A percentile compares a stretch with the other conserved stretches of the same genome.
These are phyloP conservation scores for Apis laboriosa DNA, from an alignment of 1,140 invertebrate species.

Conservation along the genomic window DNA sequence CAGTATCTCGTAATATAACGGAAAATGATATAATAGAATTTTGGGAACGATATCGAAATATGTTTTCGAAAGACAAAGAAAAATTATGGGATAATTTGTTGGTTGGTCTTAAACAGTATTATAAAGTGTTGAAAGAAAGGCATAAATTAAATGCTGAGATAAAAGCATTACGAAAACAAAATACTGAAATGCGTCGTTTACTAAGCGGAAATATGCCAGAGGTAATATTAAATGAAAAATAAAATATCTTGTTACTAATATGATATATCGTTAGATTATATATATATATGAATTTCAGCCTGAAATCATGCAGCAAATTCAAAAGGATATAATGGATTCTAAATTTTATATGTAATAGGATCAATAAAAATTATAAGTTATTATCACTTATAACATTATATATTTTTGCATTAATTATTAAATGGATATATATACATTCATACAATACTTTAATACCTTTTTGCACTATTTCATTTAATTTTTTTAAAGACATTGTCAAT, in stretches of 20 bases:
- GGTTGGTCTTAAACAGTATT: constrained; percentile 82
- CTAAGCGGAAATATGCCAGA: constrained; percentile 70
- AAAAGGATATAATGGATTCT: neutral
- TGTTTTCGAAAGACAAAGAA: constrained; percentile 79
- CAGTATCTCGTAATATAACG: constrained; percentile 79
- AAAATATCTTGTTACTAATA: neutral
- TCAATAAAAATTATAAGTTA: neutral
- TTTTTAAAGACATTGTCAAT: neutral
- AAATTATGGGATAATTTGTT: constrained; percentile 82
- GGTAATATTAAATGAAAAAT: constrained; percentile 46
- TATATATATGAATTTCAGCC: constrained; percentile 38
- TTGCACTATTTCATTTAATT: constrained; percentile 22
- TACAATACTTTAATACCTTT: constrained; percentile 18
- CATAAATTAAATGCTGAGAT: constrained; percentile 80
- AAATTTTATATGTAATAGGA: neutral
- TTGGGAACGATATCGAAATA: constrained; percentile 80
- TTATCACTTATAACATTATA: constrained; percentile 29
- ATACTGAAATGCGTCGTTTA: constrained; percentile 81
- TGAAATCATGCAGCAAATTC: neutral
- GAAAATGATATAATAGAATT: constrained; percentile 79
- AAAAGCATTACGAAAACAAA: constrained; percentile 80
- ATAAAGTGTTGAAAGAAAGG: constrained; percentile 81
- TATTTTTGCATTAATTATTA: constrained; percentile 17
- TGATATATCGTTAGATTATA: neutral
- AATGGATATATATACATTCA: constrained; percentile 32